A percentile compares a stretch with the other conserved stretches of the same genome.
Evolutionary conservation across 2,888 invertebrate genomes (phyloP).

Genomic region (Crocallis elinguaria): DNA sequence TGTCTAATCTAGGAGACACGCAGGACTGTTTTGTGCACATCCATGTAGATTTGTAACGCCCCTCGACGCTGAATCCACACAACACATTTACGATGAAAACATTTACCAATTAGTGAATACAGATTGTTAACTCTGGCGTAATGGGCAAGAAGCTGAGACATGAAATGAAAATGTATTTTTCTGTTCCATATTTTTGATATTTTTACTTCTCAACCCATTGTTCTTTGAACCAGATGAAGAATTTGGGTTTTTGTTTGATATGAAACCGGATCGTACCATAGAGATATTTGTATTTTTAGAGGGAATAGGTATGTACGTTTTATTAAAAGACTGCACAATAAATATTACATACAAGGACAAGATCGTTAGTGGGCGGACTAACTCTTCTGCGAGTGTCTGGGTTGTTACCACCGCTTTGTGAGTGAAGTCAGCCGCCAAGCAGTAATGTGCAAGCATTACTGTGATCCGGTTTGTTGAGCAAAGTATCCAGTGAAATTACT

Average conservation of each 20-base stretch:
- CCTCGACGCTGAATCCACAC: background rate
- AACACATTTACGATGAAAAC: background rate
- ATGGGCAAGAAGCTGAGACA: background rate
- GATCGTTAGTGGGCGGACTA: too few relatives aligned
- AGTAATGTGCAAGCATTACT: too few relatives aligned
- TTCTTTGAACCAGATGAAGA: background rate
- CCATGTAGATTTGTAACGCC: background rate
- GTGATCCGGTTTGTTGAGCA: too few relatives aligned
- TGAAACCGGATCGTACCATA: too few relatives aligned
- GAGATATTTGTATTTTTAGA: too few relatives aligned
- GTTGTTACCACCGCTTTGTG: too few relatives aligned
- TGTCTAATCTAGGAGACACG: conserved; percentile 32
- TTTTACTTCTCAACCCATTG: background rate
- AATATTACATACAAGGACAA: too few relatives aligned
- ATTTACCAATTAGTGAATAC: conserved; percentile 12
- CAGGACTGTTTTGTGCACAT: conserved; percentile 14
- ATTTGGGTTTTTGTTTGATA: background rate
- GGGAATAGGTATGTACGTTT: too few relatives aligned
- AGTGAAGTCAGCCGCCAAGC: too few relatives aligned
- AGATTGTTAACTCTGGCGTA: background rate
- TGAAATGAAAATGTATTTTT: background rate
- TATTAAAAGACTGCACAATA: too few relatives aligned
- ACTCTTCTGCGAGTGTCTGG: too few relatives aligned
- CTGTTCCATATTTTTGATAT: background rate
- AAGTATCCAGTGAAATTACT: too few relatives aligned